A percentile compares a stretch with the other conserved stretches of the same genome.
phyloP scores from a whole-genome alignment of 2,113 vertebrate species.

The Sardina pilchardus region DNA sequence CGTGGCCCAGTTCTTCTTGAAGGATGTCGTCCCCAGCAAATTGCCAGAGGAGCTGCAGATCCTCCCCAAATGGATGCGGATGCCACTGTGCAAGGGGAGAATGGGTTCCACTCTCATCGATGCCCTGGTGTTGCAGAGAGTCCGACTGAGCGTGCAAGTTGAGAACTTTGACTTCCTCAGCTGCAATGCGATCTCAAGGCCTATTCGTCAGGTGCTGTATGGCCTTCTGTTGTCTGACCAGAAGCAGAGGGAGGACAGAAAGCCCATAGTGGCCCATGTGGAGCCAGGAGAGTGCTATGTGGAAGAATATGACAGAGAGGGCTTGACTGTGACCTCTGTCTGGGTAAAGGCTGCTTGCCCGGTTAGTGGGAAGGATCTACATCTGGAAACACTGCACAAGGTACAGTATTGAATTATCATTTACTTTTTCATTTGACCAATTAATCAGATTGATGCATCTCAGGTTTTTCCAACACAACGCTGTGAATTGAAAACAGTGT shows the following conservation, averaged over 20 bases:
- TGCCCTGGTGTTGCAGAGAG: conserved; percentile 65
- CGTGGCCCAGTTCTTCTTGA: conserved; percentile 73
- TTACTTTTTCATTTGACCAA: background rate
- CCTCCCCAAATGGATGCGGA: conserved; percentile 72
- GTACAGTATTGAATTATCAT: background rate
- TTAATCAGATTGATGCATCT: background rate
- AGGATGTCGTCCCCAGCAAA: conserved; percentile 41
- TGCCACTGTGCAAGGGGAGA: conserved; percentile 64
- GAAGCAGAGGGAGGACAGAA: background rate
- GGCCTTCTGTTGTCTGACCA: conserved; percentile 69
- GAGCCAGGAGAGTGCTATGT: conserved; percentile 44
- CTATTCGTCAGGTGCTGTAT: conserved; percentile 79
- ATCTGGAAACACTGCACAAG: conserved; percentile 47
- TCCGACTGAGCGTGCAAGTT: conserved; percentile 66
- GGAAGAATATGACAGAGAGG: conserved; percentile 72
- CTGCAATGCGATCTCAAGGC: conserved; percentile 62
- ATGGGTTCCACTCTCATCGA: conserved; percentile 70
- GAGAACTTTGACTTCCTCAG: conserved; percentile 67
- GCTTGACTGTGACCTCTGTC: conserved; percentile 57
- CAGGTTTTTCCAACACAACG: background rate
- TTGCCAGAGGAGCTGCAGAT: conserved; percentile 43
- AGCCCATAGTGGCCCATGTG: background rate
- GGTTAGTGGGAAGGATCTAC: conserved; percentile 38
- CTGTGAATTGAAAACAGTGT: background rate
- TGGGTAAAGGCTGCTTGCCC: conserved; percentile 58